These are phyloP conservation scores for Rhabdophis nuchalis DNA, from an alignment of 2,797 vertebrate species.

Conservation along the genomic window DNA sequence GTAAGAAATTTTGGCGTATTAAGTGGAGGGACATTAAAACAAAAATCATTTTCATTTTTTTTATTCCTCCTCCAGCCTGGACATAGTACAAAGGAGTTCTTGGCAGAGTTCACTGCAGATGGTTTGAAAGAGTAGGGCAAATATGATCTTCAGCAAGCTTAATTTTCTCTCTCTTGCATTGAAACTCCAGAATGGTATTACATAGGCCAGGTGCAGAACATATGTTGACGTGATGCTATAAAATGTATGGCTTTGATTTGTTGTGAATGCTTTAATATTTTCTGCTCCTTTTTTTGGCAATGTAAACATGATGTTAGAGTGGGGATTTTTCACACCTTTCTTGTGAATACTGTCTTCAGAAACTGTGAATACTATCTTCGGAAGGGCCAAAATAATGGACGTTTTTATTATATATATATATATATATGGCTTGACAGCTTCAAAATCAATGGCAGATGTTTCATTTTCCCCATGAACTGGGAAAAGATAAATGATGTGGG, in stretches of 20 bases:
- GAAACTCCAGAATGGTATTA: neutral
- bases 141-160: neutral
- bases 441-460: neutral
- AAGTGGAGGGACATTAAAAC: neutral
- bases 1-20: neutral
- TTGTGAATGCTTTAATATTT: neutral
- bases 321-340: neutral
- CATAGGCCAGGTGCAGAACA: neutral
- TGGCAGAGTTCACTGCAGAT: neutral
- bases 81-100: neutral
- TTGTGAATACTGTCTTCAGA: neutral
- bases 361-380: conserved; percentile 1
- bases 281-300: neutral
- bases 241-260: neutral
- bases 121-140: neutral
- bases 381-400: neutral
- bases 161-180: neutral
- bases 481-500: neutral
- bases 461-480: neutral
- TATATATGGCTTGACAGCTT: neutral
- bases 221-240: neutral
- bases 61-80: neutral
- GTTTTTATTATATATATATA: conserved; percentile 5
- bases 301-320: neutral
- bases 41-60: neutral